Percentiles rank a stretch among this genome's conserved stretches.
phyloP scores from a whole-genome alignment of 2,113 vertebrate genomes.

The Leptocoma aspasia region DNA sequence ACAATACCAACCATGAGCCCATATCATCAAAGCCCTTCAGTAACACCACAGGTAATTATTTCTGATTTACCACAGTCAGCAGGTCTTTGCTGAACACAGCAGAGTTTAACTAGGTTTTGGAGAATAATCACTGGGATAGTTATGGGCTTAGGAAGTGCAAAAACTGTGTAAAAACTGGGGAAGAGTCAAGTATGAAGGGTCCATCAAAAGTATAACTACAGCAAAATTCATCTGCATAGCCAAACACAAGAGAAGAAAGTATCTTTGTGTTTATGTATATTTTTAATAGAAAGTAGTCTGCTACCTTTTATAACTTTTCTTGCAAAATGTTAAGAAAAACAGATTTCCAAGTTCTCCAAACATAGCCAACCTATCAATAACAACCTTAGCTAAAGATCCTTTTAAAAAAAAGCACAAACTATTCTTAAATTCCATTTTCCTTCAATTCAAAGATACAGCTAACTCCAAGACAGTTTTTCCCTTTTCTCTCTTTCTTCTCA shows the following conservation, averaged over 20 bases:
- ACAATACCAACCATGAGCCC: background rate
- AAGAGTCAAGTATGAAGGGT: background rate
- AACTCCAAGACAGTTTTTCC: background rate
- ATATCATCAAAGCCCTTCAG: fast-evolving
- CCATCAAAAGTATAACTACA: background rate
- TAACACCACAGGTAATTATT: background rate
- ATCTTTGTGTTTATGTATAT: too few relatives aligned
- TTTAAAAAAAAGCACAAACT: fast-evolving
- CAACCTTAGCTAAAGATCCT: background rate
- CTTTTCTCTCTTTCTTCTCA: background rate
- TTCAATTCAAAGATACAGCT: background rate
- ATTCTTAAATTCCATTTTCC: background rate
- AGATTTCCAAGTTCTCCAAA: background rate
- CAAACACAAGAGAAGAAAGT: background rate
- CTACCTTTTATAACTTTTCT: background rate
- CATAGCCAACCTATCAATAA: background rate
- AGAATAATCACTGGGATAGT: background rate
- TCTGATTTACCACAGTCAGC: background rate
- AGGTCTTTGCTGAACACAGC: background rate
- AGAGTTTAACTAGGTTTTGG: background rate
- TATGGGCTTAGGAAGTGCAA: background rate
- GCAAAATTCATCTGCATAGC: background rate
- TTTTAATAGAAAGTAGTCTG: background rate
- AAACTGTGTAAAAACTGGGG: background rate
- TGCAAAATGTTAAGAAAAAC: background rate